phyloP scores from a whole-genome alignment of 2,888 invertebrate species.

The Eudasyphora cyanicolor region DNA sequence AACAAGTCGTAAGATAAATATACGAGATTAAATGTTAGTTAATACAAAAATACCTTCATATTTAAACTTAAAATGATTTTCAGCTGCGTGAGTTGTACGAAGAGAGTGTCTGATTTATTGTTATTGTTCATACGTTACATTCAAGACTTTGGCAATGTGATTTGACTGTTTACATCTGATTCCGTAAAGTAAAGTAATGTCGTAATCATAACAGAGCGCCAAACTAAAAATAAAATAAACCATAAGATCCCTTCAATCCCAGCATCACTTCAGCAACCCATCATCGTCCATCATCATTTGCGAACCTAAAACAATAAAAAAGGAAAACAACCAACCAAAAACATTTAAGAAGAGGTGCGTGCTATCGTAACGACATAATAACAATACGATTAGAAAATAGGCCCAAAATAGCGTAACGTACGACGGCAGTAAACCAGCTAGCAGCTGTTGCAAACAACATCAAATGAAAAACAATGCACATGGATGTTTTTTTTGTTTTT shows the following conservation, averaged over 20 bases:
- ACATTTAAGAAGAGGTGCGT: conserved; percentile 45
- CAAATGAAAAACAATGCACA: conserved; percentile 43
- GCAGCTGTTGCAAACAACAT: conserved; percentile 21
- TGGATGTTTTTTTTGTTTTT: conserved; percentile 34
- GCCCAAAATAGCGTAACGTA: conserved; percentile 40
- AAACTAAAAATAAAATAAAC: conserved; percentile 54
- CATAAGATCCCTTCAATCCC: too few species aligned
- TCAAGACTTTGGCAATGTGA: too few species aligned
- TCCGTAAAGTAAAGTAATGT: conserved; percentile 40
- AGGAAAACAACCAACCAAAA: neutral
- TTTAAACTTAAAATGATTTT: too few species aligned
- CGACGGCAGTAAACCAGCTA: conserved; percentile 38
- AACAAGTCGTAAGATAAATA: too few species aligned
- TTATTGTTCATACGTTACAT: neutral
- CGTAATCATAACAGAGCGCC: conserved; percentile 26
- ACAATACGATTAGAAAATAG: conserved; percentile 24
- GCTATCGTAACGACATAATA: conserved; percentile 37
- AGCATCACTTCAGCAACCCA: conserved; percentile 16
- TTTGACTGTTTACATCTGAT: conserved; percentile 62
- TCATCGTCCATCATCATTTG: neutral
- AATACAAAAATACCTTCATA: too few species aligned
- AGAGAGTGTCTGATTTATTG: too few species aligned
- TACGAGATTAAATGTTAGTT: too few species aligned
- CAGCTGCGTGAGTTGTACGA: too few species aligned
- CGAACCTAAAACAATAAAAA: neutral